Conservation (phyloP, 2,113 vertebrate genomes). For the Castor canadensis region DNA sequence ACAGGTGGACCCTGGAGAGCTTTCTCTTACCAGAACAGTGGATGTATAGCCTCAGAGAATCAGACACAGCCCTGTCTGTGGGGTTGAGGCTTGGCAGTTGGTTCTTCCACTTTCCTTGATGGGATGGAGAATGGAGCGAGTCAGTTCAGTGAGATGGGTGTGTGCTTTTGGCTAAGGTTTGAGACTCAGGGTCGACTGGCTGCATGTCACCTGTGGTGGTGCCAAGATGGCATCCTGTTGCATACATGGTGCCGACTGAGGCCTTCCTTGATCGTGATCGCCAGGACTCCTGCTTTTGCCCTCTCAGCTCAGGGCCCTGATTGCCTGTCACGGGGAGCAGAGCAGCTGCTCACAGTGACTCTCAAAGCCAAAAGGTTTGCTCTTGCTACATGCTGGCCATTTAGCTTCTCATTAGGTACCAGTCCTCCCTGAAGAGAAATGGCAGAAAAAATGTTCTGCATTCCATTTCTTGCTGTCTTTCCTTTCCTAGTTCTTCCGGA, state of each 20-base stretch:
- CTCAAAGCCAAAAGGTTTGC: not conserved
- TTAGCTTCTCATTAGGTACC: not conserved
- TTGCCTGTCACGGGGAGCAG: not conserved
- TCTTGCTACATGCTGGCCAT: not conserved
- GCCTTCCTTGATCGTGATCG: not conserved
- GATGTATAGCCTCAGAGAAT: not conserved
- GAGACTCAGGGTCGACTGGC: not conserved
- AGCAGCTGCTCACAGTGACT: not conserved
- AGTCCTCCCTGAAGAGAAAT: not conserved
- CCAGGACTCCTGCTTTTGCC: not conserved
- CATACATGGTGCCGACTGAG: accelerated
- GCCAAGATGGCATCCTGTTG: not conserved
- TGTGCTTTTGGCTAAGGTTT: not conserved
- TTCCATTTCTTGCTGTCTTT: not conserved
- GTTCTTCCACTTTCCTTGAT: accelerated
- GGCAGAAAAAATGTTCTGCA: not conserved
- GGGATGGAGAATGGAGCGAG: not conserved
- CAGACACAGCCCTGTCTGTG: accelerated
- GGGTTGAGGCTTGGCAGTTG: accelerated
- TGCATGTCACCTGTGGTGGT: accelerated
- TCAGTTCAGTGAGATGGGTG: accelerated
- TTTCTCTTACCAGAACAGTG: not conserved
- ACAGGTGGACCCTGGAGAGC: not conserved
- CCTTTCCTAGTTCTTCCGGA: slow-evolving; percentile 80
- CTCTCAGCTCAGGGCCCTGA: not conserved